A percentile compares a stretch with the other conserved stretches of the same genome.
Conservation (phyloP, 2,888 invertebrate species). For the Blastobasis lacticolella region DNA sequence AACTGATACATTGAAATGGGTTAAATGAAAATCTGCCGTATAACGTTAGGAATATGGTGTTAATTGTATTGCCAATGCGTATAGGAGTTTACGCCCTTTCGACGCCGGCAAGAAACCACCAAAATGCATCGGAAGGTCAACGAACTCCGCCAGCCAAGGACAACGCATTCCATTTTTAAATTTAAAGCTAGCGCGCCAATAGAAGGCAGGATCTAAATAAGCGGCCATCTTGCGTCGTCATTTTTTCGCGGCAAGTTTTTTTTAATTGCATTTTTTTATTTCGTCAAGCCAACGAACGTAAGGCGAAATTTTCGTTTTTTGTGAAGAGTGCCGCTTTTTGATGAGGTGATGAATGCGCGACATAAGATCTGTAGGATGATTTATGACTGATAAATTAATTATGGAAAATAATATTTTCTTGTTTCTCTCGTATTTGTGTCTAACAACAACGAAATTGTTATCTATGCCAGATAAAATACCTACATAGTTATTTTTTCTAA, state of each 20-base stretch:
- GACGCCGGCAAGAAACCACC: slow-evolving; percentile 50
- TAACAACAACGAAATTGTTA: no score
- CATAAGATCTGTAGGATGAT: no score
- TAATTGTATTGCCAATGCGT: slow-evolving; percentile 24
- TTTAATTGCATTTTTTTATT: slow-evolving; percentile 42
- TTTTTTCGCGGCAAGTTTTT: slow-evolving; percentile 52
- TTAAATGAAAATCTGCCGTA: slow-evolving; percentile 33
- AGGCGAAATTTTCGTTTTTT: no score
- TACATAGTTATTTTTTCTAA: no score
- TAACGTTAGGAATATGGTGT: slow-evolving; percentile 24
- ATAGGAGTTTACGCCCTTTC: slow-evolving; percentile 39
- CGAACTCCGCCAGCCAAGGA: slow-evolving; percentile 67
- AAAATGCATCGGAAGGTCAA: slow-evolving; percentile 73
- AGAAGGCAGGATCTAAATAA: slow-evolving; percentile 70
- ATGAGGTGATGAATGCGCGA: no score
- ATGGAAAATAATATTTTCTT: no score
- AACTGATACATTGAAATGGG: slow-evolving; percentile 21
- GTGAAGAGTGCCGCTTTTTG: no score
- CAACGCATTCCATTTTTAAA: slow-evolving; percentile 74
- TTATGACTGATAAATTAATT: no score
- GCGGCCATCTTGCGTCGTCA: slow-evolving; percentile 67
- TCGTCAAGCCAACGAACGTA: no score
- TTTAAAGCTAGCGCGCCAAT: slow-evolving; percentile 70
- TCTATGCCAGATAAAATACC: no score
- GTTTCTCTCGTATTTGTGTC: no score